Evolutionary conservation across 2,888 invertebrate genomes (phyloP).

Genomic region (Caradrina kadenii): DNA sequence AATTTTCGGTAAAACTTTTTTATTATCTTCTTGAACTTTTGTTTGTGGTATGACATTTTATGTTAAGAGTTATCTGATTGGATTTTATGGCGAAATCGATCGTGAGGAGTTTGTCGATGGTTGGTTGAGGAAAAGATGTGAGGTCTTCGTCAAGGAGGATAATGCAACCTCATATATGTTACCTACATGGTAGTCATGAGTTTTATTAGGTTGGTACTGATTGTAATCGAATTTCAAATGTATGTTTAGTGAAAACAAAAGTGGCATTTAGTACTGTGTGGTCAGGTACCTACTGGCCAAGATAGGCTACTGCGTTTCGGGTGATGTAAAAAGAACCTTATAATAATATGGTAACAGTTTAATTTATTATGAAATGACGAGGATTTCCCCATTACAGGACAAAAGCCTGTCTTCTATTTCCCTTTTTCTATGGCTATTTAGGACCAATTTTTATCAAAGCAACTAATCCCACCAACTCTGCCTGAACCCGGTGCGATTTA

Average conservation of each 20-base stretch:
- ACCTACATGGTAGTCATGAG: conserved; percentile 18
- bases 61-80: conserved; percentile 60
- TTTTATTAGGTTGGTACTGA: conserved; percentile 35
- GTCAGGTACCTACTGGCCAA: neutral
- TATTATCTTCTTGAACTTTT: conserved; percentile 59
- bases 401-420: no score
- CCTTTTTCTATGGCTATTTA: no score
- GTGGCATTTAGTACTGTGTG: conserved; percentile 23
- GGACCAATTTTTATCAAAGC: no score
- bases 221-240: conserved; percentile 38
- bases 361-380: no score
- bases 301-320: no score
- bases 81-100: conserved; percentile 60
- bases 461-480: no score
- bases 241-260: conserved; percentile 26
- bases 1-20: conserved; percentile 62
- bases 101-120: conserved; percentile 58
- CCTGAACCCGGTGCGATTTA: no score
- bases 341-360: no score
- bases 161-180: neutral
- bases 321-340: conserved; percentile 2
- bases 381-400: no score
- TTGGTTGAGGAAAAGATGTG: conserved; percentile 53
- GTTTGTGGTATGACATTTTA: conserved; percentile 57
- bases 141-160: conserved; percentile 45